Percentiles rank a stretch among this genome's conserved stretches.
These are phyloP conservation scores for Apeltes quadracus DNA, from an alignment of 2,113 vertebrate genomes.

Conservation along the genomic window DNA sequence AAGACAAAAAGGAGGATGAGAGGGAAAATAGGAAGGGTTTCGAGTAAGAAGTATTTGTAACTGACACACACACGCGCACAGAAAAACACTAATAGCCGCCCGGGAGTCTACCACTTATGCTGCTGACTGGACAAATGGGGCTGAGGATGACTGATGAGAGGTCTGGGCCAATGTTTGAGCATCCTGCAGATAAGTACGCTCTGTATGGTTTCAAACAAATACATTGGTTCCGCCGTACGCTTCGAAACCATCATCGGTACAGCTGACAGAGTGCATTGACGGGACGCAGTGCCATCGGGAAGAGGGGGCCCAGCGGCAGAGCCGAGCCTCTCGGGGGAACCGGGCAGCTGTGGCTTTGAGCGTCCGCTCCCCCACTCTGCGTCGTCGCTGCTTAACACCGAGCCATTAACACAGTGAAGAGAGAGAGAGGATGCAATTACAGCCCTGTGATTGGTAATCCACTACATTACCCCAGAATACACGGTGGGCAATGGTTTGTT, in stretches of 20 bases:
- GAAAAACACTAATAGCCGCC: slow-evolving; percentile 38
- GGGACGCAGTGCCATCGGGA: background rate
- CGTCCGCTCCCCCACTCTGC: slow-evolving; percentile 34
- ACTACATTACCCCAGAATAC: slow-evolving; percentile 1
- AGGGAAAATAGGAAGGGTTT: background rate
- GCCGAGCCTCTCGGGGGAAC: slow-evolving; percentile 21
- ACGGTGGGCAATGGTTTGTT: background rate
- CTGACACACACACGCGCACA: background rate
- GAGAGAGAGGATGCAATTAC: slow-evolving; percentile 46
- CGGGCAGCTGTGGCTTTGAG: slow-evolving; percentile 31
- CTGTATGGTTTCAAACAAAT: background rate
- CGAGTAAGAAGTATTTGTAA: slow-evolving; percentile 16
- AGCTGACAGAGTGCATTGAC: background rate
- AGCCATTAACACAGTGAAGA: slow-evolving; percentile 45
- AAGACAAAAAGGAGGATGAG: background rate
- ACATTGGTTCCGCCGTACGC: background rate
- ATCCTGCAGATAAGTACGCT: background rate
- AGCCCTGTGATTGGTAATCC: slow-evolving; percentile 30
- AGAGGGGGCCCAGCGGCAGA: background rate
- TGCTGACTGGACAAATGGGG: slow-evolving; percentile 52
- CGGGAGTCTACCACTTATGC: slow-evolving; percentile 55
- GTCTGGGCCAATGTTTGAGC: slow-evolving; percentile 14
- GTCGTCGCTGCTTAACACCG: slow-evolving; percentile 50
- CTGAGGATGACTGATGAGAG: slow-evolving; percentile 53
- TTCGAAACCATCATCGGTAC: background rate